Conservation (phyloP, 2,888 invertebrate genomes). For the Troglohyphantes excavatus region DNA sequence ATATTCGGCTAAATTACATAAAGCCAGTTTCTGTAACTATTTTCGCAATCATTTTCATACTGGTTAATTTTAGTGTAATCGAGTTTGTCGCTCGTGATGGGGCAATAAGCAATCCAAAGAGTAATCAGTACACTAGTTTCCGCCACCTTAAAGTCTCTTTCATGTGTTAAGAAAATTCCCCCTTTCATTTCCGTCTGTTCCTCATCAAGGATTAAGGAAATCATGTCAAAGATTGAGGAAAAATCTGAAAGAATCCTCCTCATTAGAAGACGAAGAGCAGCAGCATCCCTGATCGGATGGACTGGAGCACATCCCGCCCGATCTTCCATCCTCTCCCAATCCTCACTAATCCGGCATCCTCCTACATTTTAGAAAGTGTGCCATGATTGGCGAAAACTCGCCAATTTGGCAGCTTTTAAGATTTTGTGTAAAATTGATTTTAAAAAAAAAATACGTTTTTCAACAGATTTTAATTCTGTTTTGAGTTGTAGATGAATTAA, state of each 20-base stretch:
- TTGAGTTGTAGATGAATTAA: too few species aligned
- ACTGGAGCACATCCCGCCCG: conserved; percentile 12
- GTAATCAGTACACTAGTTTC: conserved; percentile 29
- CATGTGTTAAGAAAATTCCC: not conserved
- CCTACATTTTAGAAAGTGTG: not conserved
- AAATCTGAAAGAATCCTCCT: conserved; percentile 35
- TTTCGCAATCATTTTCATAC: not conserved
- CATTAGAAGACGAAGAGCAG: conserved; percentile 36
- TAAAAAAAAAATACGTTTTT: too few species aligned
- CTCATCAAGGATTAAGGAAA: conserved; percentile 49
- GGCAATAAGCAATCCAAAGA: not conserved
- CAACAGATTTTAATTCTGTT: too few species aligned
- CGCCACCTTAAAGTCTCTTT: conserved; percentile 42
- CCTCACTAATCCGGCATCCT: conserved; percentile 50
- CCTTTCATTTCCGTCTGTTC: conserved; percentile 51
- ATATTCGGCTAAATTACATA: too few species aligned
- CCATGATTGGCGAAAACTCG: not conserved
- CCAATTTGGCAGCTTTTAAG: too few species aligned
- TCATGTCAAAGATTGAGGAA: conserved; percentile 28
- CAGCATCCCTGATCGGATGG: conserved; percentile 21
- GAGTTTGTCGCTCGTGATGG: not conserved
- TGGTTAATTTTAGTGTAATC: not conserved
- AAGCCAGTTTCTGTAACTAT: not conserved
- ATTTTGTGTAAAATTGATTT: too few species aligned
- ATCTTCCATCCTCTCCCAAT: conserved; percentile 31